These are phyloP conservation scores for Hyppa rectilinea DNA, from an alignment of 2,888 invertebrate species.

Conservation along the genomic window DNA sequence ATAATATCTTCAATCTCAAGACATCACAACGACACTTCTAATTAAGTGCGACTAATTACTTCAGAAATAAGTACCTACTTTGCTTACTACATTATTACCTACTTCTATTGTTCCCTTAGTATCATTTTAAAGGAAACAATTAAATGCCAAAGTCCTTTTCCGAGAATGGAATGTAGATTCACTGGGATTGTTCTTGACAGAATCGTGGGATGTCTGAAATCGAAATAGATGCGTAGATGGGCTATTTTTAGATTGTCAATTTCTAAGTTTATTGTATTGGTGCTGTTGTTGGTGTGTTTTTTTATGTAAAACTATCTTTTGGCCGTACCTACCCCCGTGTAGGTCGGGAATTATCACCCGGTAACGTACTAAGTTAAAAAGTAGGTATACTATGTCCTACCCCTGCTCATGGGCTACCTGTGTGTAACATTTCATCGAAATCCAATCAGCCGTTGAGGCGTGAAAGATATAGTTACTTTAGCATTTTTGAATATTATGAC, in stretches of 20 bases:
- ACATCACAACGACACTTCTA: background rate
- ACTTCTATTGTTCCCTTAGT: conserved; percentile 7
- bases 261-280: conserved; percentile 4
- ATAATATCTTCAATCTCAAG: background rate
- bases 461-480: background rate
- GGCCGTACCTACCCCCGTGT: background rate
- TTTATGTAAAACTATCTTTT: background rate
- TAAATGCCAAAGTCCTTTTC: conserved; percentile 4
- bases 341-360: background rate
- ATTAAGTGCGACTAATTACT: conserved; percentile 3
- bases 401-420: background rate
- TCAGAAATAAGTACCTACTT: conserved; percentile 6
- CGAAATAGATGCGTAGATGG: conserved; percentile 11
- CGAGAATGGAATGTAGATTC: conserved; percentile 17
- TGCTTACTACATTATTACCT: conserved; percentile 18
- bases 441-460: background rate
- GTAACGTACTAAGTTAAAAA: background rate
- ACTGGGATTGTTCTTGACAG: conserved; percentile 34
- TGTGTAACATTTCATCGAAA: no score
- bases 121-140: conserved; percentile 15
- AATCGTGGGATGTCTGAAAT: conserved; percentile 15
- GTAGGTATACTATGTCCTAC: background rate
- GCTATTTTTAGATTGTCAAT: conserved; percentile 23
- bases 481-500: no score
- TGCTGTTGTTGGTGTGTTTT: no score